A percentile compares a stretch with the other conserved stretches of the same genome.
Evolutionary conservation across 2,888 invertebrate genomes (phyloP).

Genomic region (Amorpha juglandis): DNA sequence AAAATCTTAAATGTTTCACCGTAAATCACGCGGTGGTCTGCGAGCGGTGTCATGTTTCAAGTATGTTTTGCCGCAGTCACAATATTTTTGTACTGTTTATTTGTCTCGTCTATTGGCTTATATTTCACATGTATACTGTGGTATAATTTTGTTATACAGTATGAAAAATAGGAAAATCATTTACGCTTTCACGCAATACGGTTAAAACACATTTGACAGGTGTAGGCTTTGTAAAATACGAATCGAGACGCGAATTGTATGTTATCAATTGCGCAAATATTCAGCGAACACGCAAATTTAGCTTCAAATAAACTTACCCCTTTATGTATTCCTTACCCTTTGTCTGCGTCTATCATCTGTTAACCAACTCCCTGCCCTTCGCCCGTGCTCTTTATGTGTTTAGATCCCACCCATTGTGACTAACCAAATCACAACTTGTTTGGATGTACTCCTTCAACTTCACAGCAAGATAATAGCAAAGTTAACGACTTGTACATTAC

Average conservation of each 20-base stretch:
- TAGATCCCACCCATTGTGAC: slow-evolving; percentile 82
- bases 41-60: slow-evolving; percentile 45
- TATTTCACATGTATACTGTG: slow-evolving; percentile 73
- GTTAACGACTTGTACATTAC: slow-evolving; percentile 80
- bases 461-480: slow-evolving; percentile 71
- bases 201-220: slow-evolving; percentile 78
- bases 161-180: slow-evolving; percentile 83
- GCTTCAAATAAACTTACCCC: slow-evolving; percentile 85
- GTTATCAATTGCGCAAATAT: slow-evolving; percentile 79
- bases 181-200: slow-evolving; percentile 84
- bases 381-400: slow-evolving; percentile 82
- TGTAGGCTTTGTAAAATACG: slow-evolving; percentile 74
- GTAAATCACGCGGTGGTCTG: slow-evolving; percentile 53
- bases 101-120: slow-evolving; percentile 84
- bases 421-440: slow-evolving; percentile 80
- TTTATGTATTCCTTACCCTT: slow-evolving; percentile 87
- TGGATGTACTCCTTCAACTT: slow-evolving; percentile 75
- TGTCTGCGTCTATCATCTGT: slow-evolving; percentile 93
- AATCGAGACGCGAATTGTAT: slow-evolving; percentile 77
- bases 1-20: slow-evolving; percentile 55
- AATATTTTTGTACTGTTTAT: slow-evolving; percentile 80
- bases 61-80: slow-evolving; percentile 77
- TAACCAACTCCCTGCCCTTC: slow-evolving; percentile 83
- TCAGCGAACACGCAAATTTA: slow-evolving; percentile 83
- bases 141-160: slow-evolving; percentile 77